Conservation (phyloP, 2,888 invertebrate species). For the Onthophagus sagittarius region DNA sequence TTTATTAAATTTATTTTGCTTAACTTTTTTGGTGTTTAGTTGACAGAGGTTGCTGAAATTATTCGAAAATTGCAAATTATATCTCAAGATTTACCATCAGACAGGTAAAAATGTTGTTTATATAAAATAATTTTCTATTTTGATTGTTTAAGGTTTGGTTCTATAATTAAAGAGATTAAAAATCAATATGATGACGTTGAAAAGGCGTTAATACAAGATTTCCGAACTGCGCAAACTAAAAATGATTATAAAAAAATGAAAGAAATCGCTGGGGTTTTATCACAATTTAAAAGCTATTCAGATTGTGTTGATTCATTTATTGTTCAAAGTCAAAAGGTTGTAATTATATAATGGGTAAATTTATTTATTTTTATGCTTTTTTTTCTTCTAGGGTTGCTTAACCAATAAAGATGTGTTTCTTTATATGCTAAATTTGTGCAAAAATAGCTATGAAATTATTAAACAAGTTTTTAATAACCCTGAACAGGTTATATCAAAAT, state of each 20-base stretch:
- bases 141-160: slow-evolving; percentile 20
- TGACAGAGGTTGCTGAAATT: slow-evolving; percentile 94
- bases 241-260: slow-evolving; percentile 88
- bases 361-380: slow-evolving; percentile 16
- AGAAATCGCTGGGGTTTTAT: slow-evolving; percentile 84
- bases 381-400: slow-evolving; percentile 67
- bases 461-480: slow-evolving; percentile 91
- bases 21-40: slow-evolving; percentile 49
- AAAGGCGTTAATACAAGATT: slow-evolving; percentile 87
- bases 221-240: slow-evolving; percentile 81
- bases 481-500: slow-evolving; percentile 96
- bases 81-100: slow-evolving; percentile 88
- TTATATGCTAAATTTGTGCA: slow-evolving; percentile 85
- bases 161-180: slow-evolving; percentile 61
- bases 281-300: slow-evolving; percentile 94
- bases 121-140: background rate
- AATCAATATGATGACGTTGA: slow-evolving; percentile 89
- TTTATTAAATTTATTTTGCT: slow-evolving; percentile 12
- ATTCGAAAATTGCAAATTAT: slow-evolving; percentile 95
- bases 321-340: slow-evolving; percentile 89
- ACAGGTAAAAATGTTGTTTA: slow-evolving; percentile 55
- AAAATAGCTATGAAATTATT: slow-evolving; percentile 78
- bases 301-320: slow-evolving; percentile 96
- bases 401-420: slow-evolving; percentile 86
- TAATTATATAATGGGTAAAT: background rate